Percentiles rank a stretch among this genome's conserved stretches.
Conservation (phyloP, 1,140 invertebrate species). For the Papilio dardanus region DNA sequence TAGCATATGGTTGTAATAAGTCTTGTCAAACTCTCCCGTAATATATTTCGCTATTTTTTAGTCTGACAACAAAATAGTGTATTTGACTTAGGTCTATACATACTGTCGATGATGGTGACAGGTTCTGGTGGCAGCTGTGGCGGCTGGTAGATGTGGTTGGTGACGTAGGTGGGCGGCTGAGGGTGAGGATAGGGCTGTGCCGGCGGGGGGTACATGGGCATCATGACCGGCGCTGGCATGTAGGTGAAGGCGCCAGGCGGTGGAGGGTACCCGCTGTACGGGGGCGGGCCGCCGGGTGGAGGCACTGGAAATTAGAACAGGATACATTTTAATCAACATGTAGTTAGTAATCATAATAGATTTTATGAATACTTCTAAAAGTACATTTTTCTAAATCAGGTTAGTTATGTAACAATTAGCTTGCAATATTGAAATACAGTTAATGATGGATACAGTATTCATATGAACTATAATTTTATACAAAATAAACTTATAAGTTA, state of each 20-base stretch:
- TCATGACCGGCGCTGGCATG: conserved; percentile 64
- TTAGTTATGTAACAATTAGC: background rate
- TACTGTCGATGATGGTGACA: conserved; percentile 54
- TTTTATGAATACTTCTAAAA: background rate
- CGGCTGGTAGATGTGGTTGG: conserved; percentile 55
- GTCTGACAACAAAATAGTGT: background rate
- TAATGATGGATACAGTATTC: background rate
- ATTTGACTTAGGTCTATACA: too few species aligned
- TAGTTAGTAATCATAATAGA: background rate
- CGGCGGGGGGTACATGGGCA: conserved; percentile 60
- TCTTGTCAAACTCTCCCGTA: too few species aligned
- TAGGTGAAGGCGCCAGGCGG: conserved; percentile 55
- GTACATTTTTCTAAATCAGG: too few species aligned
- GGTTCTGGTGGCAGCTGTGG: conserved; percentile 49
- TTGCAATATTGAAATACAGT: background rate
- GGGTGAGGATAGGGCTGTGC: conserved; percentile 31
- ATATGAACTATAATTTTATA: background rate
- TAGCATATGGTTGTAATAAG: too few species aligned
- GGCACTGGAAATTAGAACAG: conserved; percentile 51
- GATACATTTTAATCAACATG: background rate
- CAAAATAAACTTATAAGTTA: background rate
- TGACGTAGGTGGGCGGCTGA: conserved; percentile 51
- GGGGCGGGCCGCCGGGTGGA: conserved; percentile 56
- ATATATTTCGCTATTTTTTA: too few species aligned
- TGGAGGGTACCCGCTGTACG: conserved; percentile 56